Evolutionary conservation across 2,113 vertebrate genomes (phyloP), one percentile per base, ranked within the genome.

Genomic region (Naja naja): DNA sequence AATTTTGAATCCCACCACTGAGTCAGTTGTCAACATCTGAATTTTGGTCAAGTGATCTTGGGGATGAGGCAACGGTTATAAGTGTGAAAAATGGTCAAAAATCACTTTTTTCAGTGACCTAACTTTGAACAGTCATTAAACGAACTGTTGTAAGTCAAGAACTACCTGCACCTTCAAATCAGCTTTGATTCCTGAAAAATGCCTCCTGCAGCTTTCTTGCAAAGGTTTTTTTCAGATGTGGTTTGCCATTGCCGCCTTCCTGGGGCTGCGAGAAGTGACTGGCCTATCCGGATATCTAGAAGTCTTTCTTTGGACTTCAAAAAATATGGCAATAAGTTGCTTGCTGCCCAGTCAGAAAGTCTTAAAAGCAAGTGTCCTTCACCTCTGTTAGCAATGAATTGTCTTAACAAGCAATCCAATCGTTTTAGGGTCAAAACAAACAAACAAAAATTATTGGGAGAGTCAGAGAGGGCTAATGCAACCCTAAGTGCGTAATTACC

Each of bases 401-500:
- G 20, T 27, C 87, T 45, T 7, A 64, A 81, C 18, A 81, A 81
- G 34, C 74, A 43, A 81, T 81, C 14, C 39, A 89, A 52, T 53
- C 5, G 3, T 85, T 85, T 89, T 47, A 10, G 27, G 52, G 52
- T 27, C 39, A 39, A n/a, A 39, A 23, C 39, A 45, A 23, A 27
- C 20, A 85, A 34, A 34, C 14, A 55, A n/a, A 90, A n/a, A 8
- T 18, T 69, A 54, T 53, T n/a, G 27, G 30, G 87, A 88, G 87
- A 88, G 27, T 9, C 14, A 54, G 47, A 45, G 88, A 95, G 91
- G 49, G 92, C 94, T 58, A 89, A 91, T 95, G 92, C 95, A 95
- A 92, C 88, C 60, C 16, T 81, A 95, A 94, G 92, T 43, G 56
- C 92, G 87, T 93, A 95, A 97, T 96, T 97, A 95, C 94, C 91